Evolutionary conservation across 2,888 invertebrate species (phyloP).

Genomic region (Coelinius sp.): DNA sequence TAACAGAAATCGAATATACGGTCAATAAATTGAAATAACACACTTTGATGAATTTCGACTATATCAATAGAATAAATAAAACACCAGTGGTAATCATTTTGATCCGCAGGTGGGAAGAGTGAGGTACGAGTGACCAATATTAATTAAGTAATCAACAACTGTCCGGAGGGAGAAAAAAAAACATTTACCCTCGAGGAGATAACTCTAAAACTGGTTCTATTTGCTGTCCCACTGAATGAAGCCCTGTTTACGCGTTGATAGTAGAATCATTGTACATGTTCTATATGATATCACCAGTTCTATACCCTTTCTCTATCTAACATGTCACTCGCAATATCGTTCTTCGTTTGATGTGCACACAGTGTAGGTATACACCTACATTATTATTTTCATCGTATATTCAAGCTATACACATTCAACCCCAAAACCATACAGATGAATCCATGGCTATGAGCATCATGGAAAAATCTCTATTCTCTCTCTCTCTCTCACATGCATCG

Average conservation of each 20-base stretch:
- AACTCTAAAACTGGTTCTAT: conserved; percentile 14
- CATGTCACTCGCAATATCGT: conserved; percentile 41
- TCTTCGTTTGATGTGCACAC: conserved; percentile 22
- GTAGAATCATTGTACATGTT: neutral
- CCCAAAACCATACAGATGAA: neutral
- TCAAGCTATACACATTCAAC: neutral
- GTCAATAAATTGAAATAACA: too few relatives aligned
- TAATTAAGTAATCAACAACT: conserved; percentile 49
- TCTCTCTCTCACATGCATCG: neutral
- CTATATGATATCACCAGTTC: conserved; percentile 4
- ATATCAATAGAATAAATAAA: too few relatives aligned
- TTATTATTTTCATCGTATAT: conserved; percentile 39
- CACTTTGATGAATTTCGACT: too few relatives aligned
- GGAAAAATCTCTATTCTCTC: neutral
- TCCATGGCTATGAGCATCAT: neutral
- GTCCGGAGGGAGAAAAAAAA: conserved; percentile 24
- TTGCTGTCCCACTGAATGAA: neutral
- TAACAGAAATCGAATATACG: conserved; percentile 51
- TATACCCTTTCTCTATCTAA: conserved; percentile 4
- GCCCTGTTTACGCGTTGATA: conserved; percentile 28
- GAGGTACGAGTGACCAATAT: conserved; percentile 40
- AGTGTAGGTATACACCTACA: conserved; percentile 25
- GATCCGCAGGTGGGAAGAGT: conserved; percentile 33
- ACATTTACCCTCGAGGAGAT: neutral
- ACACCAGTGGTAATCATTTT: conserved; percentile 27